Evolutionary conservation across 2,888 invertebrate species (phyloP).

Genomic region (Caenorhabditis afra): DNA sequence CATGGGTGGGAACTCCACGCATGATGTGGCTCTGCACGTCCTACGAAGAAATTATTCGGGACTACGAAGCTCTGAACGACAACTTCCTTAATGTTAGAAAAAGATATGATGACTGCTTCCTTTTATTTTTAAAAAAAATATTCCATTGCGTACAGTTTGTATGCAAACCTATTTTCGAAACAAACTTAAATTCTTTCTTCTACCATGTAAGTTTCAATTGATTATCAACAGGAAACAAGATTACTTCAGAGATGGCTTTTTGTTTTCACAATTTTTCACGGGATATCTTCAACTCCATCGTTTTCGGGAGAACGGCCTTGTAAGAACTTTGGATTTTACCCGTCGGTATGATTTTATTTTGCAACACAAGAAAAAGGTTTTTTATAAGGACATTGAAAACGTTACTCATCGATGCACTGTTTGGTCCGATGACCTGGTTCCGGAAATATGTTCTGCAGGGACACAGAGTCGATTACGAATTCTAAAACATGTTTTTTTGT

Average conservation of each 20-base stretch:
- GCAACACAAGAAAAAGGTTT: no score
- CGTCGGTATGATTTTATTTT: no score
- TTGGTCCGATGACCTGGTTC: slow-evolving; percentile 52
- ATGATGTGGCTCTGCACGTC: slow-evolving; percentile 65
- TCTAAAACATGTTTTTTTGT: slow-evolving; percentile 62
- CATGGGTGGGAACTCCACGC: slow-evolving; percentile 61
- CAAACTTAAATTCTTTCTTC: no score
- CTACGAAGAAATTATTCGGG: slow-evolving; percentile 23
- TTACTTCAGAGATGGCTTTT: slow-evolving; percentile 4
- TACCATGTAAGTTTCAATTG: no score
- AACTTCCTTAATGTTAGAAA: no score
- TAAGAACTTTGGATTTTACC: slow-evolving; percentile 33
- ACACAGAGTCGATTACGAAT: slow-evolving; percentile 49
- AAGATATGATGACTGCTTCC: no score
- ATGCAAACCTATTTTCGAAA: no score
- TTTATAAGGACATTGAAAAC: slow-evolving; percentile 25
- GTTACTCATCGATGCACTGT: slow-evolving; percentile 35
- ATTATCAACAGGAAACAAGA: no score
- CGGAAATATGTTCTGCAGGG: slow-evolving; percentile 61
- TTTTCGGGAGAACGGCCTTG: slow-evolving; percentile 20
- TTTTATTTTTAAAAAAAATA: no score
- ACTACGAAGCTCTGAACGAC: slow-evolving; percentile 1
- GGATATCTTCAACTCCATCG: not conserved
- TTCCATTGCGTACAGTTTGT: no score
- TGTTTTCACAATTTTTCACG: slow-evolving; percentile 2